Percentiles rank a stretch among this genome's conserved stretches.
Evolutionary conservation across 2,888 invertebrate species (phyloP).

Genomic region (Amphipoea lucens): DNA sequence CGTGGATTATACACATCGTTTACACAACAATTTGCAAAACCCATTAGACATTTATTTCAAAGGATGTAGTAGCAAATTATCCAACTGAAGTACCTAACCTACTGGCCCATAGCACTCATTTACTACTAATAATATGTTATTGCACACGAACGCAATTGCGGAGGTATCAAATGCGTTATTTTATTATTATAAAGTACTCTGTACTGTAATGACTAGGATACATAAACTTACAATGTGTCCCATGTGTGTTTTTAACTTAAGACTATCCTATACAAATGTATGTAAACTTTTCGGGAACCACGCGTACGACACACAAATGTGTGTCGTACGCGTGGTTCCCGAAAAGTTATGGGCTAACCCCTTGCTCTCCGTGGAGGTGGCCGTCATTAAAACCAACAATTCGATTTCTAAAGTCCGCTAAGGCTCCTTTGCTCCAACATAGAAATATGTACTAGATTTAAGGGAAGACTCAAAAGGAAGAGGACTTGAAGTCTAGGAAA

Average conservation of each 20-base stretch:
- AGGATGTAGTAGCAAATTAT: constrained; percentile 38
- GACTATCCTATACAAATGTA: background rate
- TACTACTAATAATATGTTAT: constrained; percentile 49
- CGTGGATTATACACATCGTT: background rate
- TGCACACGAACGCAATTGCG: constrained; percentile 37
- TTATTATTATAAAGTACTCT: constrained; percentile 1
- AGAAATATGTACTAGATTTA: background rate
- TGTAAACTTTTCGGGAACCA: too few relatives aligned
- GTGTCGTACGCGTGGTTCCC: background rate
- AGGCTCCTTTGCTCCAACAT: background rate
- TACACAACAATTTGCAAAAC: constrained; percentile 23
- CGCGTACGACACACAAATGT: too few relatives aligned
- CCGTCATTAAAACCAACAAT: background rate
- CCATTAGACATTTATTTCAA: constrained; percentile 22
- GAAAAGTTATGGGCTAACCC: background rate
- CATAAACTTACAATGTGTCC: background rate
- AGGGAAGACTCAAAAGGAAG: background rate
- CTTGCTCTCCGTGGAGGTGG: background rate
- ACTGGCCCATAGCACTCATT: constrained; percentile 37
- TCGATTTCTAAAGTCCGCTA: background rate
- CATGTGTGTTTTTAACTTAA: background rate
- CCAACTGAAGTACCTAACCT: constrained; percentile 18
- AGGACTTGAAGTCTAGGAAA: background rate
- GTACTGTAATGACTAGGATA: background rate
- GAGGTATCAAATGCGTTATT: constrained; percentile 23